Base-by-base conservation (phyloP, 1,140 invertebrate species). In the Vanessa tameamea region DNA sequence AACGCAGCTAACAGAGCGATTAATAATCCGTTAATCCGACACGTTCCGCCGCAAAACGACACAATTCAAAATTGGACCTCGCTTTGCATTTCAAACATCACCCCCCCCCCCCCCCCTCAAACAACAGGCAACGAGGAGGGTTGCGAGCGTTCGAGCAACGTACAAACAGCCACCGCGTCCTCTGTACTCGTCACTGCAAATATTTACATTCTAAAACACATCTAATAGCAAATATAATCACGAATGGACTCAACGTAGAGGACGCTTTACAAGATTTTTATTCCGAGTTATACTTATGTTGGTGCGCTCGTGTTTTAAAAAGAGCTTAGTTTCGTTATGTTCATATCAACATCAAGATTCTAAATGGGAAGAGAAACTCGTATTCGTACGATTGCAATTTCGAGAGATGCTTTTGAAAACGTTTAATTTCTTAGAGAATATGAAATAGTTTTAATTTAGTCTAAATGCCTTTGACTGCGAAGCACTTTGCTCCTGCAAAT, bases 31-130 rank as follows among this genome's bases (percentile, higher is more conserved):
- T 55, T 59, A 64, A 43, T 16, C 15, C 50, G 9, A 47, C 67
- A 66, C 31, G 51, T 66, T 47, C n/a, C 50, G 5, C 20, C 63
- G 4, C 43, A 47, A 31, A 65, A 65, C 37, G 63, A 37, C n/a
- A 20, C 48, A 47, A 16, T 15, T 12, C 37, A 16, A 55, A 43
- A 43, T 43, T 9, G 57, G 43, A 61, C 3, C 68, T 23, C 51
- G 50, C 23, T 65, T 55, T 65, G 70, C 70, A 66, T 72, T 59
- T 48, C 50, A 59, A 66, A 59, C 48, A 64, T 20, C 70, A 26
- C 51, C 16, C 8, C 50, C 14, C 14, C 65, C 51, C n/a, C 37
- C 31, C 2, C 37, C 37, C 37, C 37, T 43, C 37, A 43, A 43
- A 43, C 37, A 43, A 9, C 70, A 61, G 51, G 57, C 71, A 69